Conservation (phyloP, 2,113 vertebrate species). For the Oryzias celebensis region DNA sequence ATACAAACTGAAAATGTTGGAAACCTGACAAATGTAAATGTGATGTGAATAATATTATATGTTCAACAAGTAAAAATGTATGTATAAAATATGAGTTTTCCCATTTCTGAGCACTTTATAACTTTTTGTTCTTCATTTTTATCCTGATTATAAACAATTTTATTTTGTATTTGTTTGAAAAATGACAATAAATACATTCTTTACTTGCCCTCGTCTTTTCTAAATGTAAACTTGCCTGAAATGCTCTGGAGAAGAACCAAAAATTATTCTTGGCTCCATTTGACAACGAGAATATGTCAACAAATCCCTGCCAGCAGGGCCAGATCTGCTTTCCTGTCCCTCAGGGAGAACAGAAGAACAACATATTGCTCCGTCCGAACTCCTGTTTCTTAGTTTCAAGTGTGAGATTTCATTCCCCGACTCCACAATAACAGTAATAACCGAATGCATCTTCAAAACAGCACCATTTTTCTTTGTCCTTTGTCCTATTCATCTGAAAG, state of each 20-base stretch:
- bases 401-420: constrained; percentile 12
- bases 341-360: constrained; percentile 21
- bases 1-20: too few species aligned
- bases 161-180: not conserved
- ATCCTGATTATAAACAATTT: too few species aligned
- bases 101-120: too few species aligned
- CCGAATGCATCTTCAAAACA: constrained; percentile 5
- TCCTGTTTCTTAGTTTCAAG: constrained; percentile 17
- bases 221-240: constrained; percentile 29
- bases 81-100: too few species aligned
- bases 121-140: too few species aligned
- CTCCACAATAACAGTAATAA: constrained; percentile 7
- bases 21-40: too few species aligned
- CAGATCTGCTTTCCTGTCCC: constrained; percentile 31
- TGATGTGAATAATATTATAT: too few species aligned
- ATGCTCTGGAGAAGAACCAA: constrained; percentile 38
- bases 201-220: constrained; percentile 7
- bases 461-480: not conserved
- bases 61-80: too few species aligned
- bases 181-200: not conserved
- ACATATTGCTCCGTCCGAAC: constrained; percentile 31
- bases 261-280: constrained; percentile 41
- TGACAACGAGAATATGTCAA: constrained; percentile 44
- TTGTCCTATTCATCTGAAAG: constrained; percentile 9
- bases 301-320: constrained; percentile 50